phyloP scores from a whole-genome alignment of 2,888 invertebrate genomes.

The Drosophila anceps region DNA sequence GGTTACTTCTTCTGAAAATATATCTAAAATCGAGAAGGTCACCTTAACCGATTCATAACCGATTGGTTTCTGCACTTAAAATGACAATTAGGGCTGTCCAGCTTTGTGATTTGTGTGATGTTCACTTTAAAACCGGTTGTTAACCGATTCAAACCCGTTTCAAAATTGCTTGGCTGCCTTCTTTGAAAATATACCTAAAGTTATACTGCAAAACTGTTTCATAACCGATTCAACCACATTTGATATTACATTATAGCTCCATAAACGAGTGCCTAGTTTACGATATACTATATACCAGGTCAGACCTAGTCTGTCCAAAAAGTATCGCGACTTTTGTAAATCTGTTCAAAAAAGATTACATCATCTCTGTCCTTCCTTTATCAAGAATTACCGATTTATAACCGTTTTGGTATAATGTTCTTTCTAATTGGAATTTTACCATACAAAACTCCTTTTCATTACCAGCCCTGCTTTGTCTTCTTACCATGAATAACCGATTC shows the following conservation, averaged over 20 bases:
- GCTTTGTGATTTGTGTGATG: neutral
- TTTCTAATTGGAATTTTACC: neutral
- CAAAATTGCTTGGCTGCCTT: too few relatives aligned
- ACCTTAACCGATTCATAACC: slow-evolving; percentile 20
- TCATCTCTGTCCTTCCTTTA: neutral
- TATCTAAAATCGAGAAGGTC: neutral
- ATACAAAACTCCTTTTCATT: too few relatives aligned
- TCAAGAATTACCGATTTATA: slow-evolving; percentile 9
- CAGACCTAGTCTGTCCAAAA: too few relatives aligned
- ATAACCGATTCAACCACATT: too few relatives aligned
- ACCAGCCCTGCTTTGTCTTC: too few relatives aligned
- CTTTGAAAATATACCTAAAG: too few relatives aligned
- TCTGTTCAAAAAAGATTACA: too few relatives aligned
- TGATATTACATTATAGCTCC: too few relatives aligned
- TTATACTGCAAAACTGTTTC: too few relatives aligned
- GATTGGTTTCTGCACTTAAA: neutral
- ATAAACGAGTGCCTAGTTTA: too few relatives aligned
- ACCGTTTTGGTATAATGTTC: neutral
- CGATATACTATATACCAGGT: too few relatives aligned
- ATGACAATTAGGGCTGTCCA: neutral
- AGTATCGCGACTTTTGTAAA: too few relatives aligned
- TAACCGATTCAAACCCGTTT: neutral
- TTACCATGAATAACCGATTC: neutral
- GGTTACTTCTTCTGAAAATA: neutral
- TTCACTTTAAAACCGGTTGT: neutral